phyloP scores from a whole-genome alignment of 2,113 vertebrate genomes.

The Ctenomys sociabilis region DNA sequence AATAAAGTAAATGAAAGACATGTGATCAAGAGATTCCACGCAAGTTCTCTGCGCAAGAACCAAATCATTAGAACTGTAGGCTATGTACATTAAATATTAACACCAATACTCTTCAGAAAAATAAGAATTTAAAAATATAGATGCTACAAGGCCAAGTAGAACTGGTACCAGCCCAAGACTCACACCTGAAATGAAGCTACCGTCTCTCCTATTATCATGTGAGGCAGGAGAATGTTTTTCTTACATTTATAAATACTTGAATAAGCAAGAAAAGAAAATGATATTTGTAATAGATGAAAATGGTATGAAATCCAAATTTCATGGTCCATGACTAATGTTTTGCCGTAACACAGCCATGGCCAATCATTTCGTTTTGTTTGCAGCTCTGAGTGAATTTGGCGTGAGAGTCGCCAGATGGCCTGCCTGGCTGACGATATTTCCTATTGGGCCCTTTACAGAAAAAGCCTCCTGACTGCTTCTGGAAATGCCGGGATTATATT shows the following conservation, averaged over 20 bases:
- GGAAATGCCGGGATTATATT: slow-evolving; percentile 21
- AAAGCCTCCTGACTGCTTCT: neutral
- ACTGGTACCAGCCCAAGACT: fast-evolving
- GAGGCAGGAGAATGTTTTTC: neutral
- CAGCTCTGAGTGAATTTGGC: neutral
- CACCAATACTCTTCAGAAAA: neutral
- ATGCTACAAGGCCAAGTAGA: neutral
- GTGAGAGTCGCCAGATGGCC: neutral
- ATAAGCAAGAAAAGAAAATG: neutral
- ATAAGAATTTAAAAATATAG: neutral
- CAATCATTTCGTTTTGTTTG: neutral
- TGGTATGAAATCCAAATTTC: slow-evolving; percentile 6
- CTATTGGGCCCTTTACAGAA: neutral
- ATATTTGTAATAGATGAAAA: neutral
- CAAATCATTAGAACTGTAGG: neutral
- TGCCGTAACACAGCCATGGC: neutral
- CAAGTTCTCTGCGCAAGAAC: neutral
- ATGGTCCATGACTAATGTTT: neutral
- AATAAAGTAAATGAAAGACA: neutral
- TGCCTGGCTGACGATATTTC: neutral
- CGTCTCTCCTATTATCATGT: neutral
- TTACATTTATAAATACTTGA: neutral
- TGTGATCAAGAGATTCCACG: neutral
- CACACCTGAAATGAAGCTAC: fast-evolving
- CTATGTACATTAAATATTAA: neutral